phyloP scores from a whole-genome alignment of 2,113 vertebrate species.

The Hypocryptadius cinnamomeus region DNA sequence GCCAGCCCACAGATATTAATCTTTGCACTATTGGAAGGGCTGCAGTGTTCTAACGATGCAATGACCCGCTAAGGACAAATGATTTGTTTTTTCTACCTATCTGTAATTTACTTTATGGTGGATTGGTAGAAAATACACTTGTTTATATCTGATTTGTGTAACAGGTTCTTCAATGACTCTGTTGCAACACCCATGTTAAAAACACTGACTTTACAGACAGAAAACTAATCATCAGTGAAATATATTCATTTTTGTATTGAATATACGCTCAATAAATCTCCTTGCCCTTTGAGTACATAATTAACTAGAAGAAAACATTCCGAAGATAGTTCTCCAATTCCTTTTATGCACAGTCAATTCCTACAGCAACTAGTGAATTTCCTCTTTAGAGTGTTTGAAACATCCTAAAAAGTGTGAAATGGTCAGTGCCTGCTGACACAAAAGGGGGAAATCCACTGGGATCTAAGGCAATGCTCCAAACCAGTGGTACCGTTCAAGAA shows the following conservation, averaged over 20 bases:
- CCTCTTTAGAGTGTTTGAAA: not conserved
- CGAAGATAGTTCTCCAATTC: not conserved
- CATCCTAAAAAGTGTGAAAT: not conserved
- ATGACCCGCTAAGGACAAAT: not conserved
- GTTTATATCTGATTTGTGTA: not conserved
- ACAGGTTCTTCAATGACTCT: not conserved
- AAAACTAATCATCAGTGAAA: not conserved
- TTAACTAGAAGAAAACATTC: constrained; percentile 10
- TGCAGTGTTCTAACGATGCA: not conserved
- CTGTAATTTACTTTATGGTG: not conserved
- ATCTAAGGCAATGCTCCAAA: not conserved
- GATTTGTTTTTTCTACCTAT: not conserved
- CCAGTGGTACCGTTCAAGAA: not conserved
- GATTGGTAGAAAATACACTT: not conserved
- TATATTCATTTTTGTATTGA: not conserved
- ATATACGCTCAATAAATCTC: not conserved
- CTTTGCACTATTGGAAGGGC: not conserved
- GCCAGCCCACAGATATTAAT: not conserved
- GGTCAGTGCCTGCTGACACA: not conserved
- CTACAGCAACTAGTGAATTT: not conserved
- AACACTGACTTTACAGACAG: not conserved
- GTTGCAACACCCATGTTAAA: not conserved
- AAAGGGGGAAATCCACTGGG: not conserved
- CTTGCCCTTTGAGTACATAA: not conserved
- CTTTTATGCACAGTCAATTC: not conserved